These are phyloP conservation scores for Heliconius erato DNA, from an alignment of 2,888 invertebrate species.

Conservation along the genomic window DNA sequence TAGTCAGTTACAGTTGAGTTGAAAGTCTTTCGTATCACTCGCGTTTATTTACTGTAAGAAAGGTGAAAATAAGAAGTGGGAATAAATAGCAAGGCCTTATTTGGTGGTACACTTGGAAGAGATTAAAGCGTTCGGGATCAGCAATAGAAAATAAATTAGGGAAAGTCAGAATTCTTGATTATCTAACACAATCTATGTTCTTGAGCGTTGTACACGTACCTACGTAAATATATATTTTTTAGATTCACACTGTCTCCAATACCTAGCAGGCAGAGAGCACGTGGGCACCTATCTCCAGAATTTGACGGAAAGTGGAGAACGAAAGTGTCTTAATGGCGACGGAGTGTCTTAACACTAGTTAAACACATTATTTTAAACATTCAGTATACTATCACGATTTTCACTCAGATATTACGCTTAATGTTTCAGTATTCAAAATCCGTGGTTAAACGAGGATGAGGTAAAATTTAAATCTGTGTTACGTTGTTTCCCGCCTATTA, in stretches of 20 bases:
- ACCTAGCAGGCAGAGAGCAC: too few species aligned
- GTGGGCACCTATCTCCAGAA: too few species aligned
- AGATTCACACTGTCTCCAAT: too few species aligned
- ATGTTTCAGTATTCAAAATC: constrained; percentile 11
- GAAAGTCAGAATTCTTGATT: constrained; percentile 64
- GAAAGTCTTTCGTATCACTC: constrained; percentile 34
- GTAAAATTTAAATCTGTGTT: constrained; percentile 74
- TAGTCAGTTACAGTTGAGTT: constrained; percentile 50
- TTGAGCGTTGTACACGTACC: constrained; percentile 16
- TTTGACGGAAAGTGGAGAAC: too few species aligned
- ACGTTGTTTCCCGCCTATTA: constrained; percentile 79
- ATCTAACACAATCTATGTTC: constrained; percentile 52
- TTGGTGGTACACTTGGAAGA: constrained; percentile 79
- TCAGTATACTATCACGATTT: not conserved
- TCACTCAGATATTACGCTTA: not conserved
- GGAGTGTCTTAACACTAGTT: too few species aligned
- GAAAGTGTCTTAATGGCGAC: too few species aligned
- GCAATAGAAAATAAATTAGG: constrained; percentile 75
- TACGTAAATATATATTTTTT: too few species aligned
- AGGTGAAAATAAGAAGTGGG: constrained; percentile 84
- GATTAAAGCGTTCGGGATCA: constrained; percentile 82
- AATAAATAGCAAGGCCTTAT: constrained; percentile 80
- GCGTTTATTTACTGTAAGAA: constrained; percentile 75
- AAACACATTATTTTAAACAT: not conserved
- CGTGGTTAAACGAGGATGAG: constrained; percentile 17